Evolutionary conservation across 53 echinoderm and acorn worm genomes (phyloP), one percentile per base, ranked within the genome.

Genomic region (Paracentrotus lividus): DNA sequence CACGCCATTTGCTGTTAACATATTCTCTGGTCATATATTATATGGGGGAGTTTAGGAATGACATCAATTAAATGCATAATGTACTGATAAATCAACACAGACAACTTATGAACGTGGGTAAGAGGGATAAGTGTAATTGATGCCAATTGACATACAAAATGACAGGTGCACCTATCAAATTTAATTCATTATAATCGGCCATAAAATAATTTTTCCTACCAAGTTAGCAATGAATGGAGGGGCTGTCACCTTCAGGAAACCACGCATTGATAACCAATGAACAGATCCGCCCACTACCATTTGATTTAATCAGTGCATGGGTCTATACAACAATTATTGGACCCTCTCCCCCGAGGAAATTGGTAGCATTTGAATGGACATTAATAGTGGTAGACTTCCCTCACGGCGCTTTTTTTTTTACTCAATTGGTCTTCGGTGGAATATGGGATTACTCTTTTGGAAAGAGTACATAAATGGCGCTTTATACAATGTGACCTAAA

Each of bases 241-340:
- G 81, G 81, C n/a, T n/a, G 81, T n/a, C 49, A 81, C 47, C 8
- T 81, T 49, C 23, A 45, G 9, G 47, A 81, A 81, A n/a, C n/a
- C 47, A 81, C 26, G 9, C 47, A 81, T 49, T 81, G n/a, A 81
- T 47, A 47, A 3, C 5, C n/a, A 81, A 81, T 42, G 45, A 34
- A 2, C 81, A 43, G 45, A 9, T 10, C 81, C 81, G 33, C 81
- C 81, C 81, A 78, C 81, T 78, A 44, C 81, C 12, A 78, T 45
- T 49, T 81, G 33, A 44, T 45, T n/a, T 44, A 33, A 81, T 47
- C 49, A 81, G 81, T 10, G 81, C 81, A 81, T 81, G 47, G 27
- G 47, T 27, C 10, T 9, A 47, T 1, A 45, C 7, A 26, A 34
- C 44, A 81, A n/a, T 38, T n/a, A 49, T 3, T n/a, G 47, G 20